Evolutionary conservation across 2,888 invertebrate species (phyloP), one percentile per base, ranked within the genome.

Genomic region (Sepiola atlantica): DNA sequence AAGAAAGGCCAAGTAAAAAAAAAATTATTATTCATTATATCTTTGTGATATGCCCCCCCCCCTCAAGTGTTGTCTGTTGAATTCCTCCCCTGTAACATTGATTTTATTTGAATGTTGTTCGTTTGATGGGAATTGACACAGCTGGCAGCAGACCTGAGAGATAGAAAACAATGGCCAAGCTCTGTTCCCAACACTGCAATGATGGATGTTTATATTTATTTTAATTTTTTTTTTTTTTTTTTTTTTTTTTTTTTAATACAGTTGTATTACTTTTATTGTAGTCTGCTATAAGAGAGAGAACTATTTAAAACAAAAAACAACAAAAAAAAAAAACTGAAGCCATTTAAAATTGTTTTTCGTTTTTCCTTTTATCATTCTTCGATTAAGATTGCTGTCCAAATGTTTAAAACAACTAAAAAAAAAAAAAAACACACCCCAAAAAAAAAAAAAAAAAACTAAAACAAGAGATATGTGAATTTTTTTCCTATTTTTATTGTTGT

Each of bases 61-160:
- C 54, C 54, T 92, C 28, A 92, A 92, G 18, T 92, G 92, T 92
- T 92, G 92, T 92, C n/a, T 92, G 55, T 92, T 92, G 28, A 45
- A 45, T 45, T 45, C 92, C 28, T 18, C 32, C 54, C 24, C n/a
- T 10, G 92, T 92, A 20, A 55, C 92, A 92, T 55, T 92, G 54
- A 92, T 92, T 92, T 18, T 55, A 55, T 55, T 92, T 77, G 77
- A n/a, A 92, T 92, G 55, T 92, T 92, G 92, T 92, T 92, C 54
- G 92, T 92, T n/a, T 55, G 45, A 92, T 77, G 14, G 77, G n/a
- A 77, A 77, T n/a, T 77, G 8, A 77, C n/a, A 77, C 77, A n/a
- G 2, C 45, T 4, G 77, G n/a, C 77, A n/a, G 10, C 45, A 45
- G 45, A 45, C 45, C n/a, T 77, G 14, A n/a, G 77, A 16, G n/a